Evolutionary conservation across 2,797 vertebrate species (phyloP).

Genomic region (Odontamblyopus rebecca): DNA sequence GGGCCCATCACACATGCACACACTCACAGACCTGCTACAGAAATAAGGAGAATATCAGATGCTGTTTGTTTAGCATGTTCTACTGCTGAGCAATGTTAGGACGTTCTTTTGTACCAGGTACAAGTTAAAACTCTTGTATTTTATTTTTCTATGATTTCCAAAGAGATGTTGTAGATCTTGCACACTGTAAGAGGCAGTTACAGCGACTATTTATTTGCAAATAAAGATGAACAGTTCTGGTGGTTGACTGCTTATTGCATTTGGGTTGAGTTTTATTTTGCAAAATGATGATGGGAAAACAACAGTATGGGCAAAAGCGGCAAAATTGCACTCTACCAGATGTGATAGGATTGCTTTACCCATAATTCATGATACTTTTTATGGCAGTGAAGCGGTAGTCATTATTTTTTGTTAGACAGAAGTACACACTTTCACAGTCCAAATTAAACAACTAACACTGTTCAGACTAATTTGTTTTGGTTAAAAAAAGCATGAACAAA

Average conservation of each 20-base stretch:
- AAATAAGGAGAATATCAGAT: conserved; percentile 75
- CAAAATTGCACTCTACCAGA: not conserved
- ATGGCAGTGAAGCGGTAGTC: not conserved
- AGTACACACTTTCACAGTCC: not conserved
- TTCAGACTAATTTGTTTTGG: not conserved
- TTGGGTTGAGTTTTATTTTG: conserved; percentile 22
- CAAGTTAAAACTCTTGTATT: conserved; percentile 96
- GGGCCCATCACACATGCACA: conserved; percentile 37
- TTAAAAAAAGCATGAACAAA: not conserved
- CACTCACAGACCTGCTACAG: conserved; percentile 72
- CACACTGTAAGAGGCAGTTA: conserved; percentile 89
- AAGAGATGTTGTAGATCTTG: conserved; percentile 95
- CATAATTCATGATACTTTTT: not conserved
- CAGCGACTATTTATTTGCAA: conserved; percentile 93
- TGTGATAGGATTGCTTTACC: not conserved
- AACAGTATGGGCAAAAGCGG: not conserved
- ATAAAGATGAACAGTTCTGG: conserved; percentile 91
- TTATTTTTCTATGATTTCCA: conserved; percentile 99
- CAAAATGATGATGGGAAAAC: not conserved
- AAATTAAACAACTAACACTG: not conserved
- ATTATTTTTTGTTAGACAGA: not conserved
- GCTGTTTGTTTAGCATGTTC: conserved; percentile 95
- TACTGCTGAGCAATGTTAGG: conserved; percentile 95
- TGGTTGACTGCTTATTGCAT: conserved; percentile 70
- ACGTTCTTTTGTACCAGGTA: conserved; percentile 98